Evolutionary conservation across 2,888 invertebrate genomes (phyloP), one percentile per base, ranked within the genome.

Genomic region (Polydesmus complanatus): DNA sequence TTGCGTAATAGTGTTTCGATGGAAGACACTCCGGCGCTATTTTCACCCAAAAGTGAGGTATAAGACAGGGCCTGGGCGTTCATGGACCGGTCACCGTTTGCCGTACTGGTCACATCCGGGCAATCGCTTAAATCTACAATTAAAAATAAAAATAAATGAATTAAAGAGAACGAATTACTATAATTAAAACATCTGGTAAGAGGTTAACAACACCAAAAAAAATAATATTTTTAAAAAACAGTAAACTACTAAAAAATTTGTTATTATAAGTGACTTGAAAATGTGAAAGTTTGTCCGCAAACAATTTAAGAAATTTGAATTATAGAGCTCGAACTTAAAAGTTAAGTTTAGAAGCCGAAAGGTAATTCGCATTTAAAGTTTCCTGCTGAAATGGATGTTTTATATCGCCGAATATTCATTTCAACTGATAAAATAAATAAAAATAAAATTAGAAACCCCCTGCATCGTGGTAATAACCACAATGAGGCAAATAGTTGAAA

Each of bases 1-100:
- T 95, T 95, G 72, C 94, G 81, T 67, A 95, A 82, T 67, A 95
- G 80, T 63, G 92, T 93, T 78, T 95, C 94, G 62, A 94, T 92
- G 70, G 92, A 92, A 66, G 88, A 88, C 68, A 82, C 68, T 21
- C 66, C 62, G 63, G 47, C 61, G 60, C 62, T 59, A 56, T 52
- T 63, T 54, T 69, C 69, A 51, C 67, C 68, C 37, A 67, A 61
- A 8, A 67, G 57, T 8, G 77, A 65, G 53, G 88, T 86, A 75
- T 90, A 90, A 79, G 87, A 89, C 65, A 88, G 80, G 52, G 88
- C 87, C 71, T 65, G 64, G 14, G 62, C 54, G 68, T 78, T 71
- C 79, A 78, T 66, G 75, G 78, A 56, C 75, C 75, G 64, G 67
- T 79, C 74, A 80, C 79, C 51, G 82, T 81, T 66, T 79, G 77